Evolutionary conservation across 1,140 invertebrate species (phyloP).

Genomic region (Piezodorus guildinii): DNA sequence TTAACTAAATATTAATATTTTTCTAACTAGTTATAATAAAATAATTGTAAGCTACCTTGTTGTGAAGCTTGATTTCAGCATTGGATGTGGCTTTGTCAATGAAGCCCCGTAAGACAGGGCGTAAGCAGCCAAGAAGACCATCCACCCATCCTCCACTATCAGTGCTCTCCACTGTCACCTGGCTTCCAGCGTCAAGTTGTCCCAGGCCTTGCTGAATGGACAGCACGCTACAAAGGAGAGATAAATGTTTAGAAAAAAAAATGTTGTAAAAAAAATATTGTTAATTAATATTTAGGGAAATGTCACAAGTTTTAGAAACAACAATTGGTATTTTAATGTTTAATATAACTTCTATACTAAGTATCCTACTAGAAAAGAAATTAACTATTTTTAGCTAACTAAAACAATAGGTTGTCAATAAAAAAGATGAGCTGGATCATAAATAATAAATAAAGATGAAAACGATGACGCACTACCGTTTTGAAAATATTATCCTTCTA

Average conservation of each 20-base stretch:
- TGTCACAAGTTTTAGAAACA: not conserved
- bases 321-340: too few relatives aligned
- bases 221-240: not conserved
- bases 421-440: too few relatives aligned
- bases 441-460: too few relatives aligned
- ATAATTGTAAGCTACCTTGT: conserved; percentile 32
- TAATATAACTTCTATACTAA: too few relatives aligned
- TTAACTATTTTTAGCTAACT: too few relatives aligned
- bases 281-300: too few relatives aligned
- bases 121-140: conserved; percentile 72
- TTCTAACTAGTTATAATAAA: too few relatives aligned
- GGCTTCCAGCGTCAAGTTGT: not conserved
- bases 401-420: too few relatives aligned
- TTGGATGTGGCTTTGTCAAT: conserved; percentile 63
- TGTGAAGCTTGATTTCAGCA: conserved; percentile 46
- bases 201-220: not conserved
- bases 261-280: not conserved
- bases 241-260: not conserved
- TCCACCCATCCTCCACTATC: conserved; percentile 54
- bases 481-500: too few relatives aligned
- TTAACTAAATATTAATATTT: too few relatives aligned
- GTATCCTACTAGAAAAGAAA: too few relatives aligned
- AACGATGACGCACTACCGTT: too few relatives aligned
- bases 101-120: conserved; percentile 65
- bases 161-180: conserved; percentile 32